Percentiles rank a stretch among this genome's conserved stretches.
phyloP scores from a whole-genome alignment of 1,140 invertebrate species.

The Neoseiulus cucumeris region DNA sequence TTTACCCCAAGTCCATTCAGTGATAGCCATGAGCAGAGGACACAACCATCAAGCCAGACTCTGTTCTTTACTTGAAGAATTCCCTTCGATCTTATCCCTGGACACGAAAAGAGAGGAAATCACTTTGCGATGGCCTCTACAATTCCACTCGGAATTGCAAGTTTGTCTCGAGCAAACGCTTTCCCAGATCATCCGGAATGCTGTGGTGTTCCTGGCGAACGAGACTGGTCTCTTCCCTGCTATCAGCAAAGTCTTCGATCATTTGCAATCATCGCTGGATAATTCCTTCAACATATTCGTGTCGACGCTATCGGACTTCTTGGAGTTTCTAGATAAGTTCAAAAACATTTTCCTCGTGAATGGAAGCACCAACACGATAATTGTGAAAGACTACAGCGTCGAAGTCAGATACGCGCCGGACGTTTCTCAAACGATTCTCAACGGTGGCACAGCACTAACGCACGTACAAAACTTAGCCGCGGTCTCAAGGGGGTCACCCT shows the following conservation, averaged over 20 bases:
- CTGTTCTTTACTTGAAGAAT: not conserved
- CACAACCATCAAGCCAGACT: not conserved
- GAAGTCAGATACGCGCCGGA: not conserved
- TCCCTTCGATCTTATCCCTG: not conserved
- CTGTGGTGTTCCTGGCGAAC: not conserved
- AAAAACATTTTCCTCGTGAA: not conserved
- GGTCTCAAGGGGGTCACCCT: no score
- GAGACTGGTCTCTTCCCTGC: not conserved
- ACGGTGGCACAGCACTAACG: no score
- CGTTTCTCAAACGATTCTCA: no score
- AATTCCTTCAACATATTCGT: not conserved
- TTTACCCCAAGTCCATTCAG: not conserved
- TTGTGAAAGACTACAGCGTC: not conserved
- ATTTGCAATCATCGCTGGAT: not conserved
- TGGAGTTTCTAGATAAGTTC: not conserved
- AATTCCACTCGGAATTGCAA: not conserved
- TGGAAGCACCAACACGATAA: not conserved
- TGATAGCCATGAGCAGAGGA: not conserved
- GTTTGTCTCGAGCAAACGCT: not conserved
- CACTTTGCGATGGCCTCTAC: not conserved
- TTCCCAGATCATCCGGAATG: not conserved
- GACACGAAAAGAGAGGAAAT: not conserved
- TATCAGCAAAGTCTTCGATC: not conserved
- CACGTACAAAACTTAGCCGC: no score
- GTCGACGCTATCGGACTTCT: not conserved